Conservation (phyloP, 2,888 invertebrate genomes). For the Dermolepida albohirtum region DNA sequence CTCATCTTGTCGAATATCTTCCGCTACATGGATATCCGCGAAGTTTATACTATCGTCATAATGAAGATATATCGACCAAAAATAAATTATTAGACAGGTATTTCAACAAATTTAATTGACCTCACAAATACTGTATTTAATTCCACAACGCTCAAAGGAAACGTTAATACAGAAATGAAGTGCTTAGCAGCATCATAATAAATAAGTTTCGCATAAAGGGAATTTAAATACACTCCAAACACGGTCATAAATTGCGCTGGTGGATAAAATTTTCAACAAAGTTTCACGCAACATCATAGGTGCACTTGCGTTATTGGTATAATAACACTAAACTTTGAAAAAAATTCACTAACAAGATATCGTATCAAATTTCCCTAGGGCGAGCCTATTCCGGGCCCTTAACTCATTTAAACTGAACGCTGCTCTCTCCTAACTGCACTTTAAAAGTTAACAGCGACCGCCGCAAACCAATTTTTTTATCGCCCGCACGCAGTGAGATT, state of each 20-base stretch:
- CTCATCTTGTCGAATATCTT: too few relatives aligned
- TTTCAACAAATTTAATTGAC: too few relatives aligned
- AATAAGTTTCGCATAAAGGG: too few relatives aligned
- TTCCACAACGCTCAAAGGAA: too few relatives aligned
- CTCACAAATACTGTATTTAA: too few relatives aligned
- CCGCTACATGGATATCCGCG: too few relatives aligned
- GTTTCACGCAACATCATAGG: slow-evolving; percentile 10
- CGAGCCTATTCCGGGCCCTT: slow-evolving; percentile 12
- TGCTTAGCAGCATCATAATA: too few relatives aligned
- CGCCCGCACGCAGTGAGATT: slow-evolving; percentile 7
- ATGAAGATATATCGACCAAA: too few relatives aligned
- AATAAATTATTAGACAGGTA: too few relatives aligned
- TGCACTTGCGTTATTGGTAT: slow-evolving; percentile 16
- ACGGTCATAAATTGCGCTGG: slow-evolving; percentile 1
- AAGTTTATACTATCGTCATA: too few relatives aligned
- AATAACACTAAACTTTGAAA: slow-evolving; percentile 18
- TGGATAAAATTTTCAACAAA: slow-evolving; percentile 7
- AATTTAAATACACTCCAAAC: too few relatives aligned
- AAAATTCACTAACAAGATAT: slow-evolving; percentile 19
- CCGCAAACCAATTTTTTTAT: slow-evolving; percentile 14
- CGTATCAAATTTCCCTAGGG: slow-evolving; percentile 23
- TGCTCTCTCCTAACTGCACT: slow-evolving; percentile 16
- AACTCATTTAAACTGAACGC: slow-evolving; percentile 22
- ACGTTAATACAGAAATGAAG: too few relatives aligned
- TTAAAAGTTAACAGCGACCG: slow-evolving; percentile 23